Conservation (phyloP, 2,888 invertebrate species). For the Drosophila neonasuta region DNA sequence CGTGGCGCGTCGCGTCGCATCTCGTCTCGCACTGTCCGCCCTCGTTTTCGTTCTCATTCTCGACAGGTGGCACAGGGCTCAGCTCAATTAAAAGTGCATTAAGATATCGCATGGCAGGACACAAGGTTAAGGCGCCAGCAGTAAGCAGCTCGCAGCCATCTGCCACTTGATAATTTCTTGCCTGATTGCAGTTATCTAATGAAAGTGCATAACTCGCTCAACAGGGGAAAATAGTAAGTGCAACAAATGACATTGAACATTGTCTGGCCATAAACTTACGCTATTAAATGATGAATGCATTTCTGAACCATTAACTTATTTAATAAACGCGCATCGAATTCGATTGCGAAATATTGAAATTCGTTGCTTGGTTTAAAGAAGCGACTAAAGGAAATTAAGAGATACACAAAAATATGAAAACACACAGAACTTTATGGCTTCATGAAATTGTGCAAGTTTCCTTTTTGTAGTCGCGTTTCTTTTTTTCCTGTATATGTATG, state of each 20-base stretch:
- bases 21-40: neutral
- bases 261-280: neutral
- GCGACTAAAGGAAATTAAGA: conserved; percentile 25
- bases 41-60: conserved; percentile 15
- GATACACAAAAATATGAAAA: neutral
- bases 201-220: conserved; percentile 66
- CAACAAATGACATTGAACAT: conserved; percentile 35
- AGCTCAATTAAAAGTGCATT: conserved; percentile 76
- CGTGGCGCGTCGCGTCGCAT: neutral
- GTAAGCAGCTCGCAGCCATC: conserved; percentile 9
- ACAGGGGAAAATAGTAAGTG: conserved; percentile 20
- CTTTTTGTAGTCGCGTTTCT: conserved; percentile 10
- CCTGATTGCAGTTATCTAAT: conserved; percentile 73
- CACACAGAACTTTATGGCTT: conserved; percentile 20
- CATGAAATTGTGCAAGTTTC: conserved; percentile 17
- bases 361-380: neutral
- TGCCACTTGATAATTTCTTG: conserved; percentile 57
- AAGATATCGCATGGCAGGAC: conserved; percentile 53
- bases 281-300: conserved; percentile 6
- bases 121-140: conserved; percentile 60
- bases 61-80: conserved; percentile 45
- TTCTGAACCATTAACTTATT: conserved; percentile 1
- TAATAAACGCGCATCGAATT: conserved; percentile 3
- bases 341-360: conserved; percentile 6
- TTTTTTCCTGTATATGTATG: too few species aligned